Evolutionary conservation across 2,797 vertebrate species (phyloP).

Genomic region (Gobio occitaniae): DNA sequence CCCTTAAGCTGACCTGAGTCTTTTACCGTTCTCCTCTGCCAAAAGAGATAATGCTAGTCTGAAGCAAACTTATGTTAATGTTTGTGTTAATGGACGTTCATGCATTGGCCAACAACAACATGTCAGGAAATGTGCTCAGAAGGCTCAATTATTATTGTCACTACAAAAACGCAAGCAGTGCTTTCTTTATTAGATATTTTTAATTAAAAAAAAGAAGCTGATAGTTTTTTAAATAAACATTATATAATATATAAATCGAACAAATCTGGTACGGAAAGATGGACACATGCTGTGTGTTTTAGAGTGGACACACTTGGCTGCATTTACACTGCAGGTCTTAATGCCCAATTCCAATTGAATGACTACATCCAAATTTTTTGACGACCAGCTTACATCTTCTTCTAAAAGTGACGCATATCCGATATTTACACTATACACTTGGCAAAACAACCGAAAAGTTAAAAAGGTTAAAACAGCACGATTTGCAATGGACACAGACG

Average conservation of each 20-base stretch:
- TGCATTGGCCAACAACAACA: neutral
- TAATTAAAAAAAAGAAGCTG: neutral
- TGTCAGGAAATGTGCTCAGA: neutral
- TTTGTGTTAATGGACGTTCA: slow-evolving; percentile 11
- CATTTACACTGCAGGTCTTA: no score
- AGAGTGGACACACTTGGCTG: neutral
- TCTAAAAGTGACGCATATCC: neutral
- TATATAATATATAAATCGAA: neutral
- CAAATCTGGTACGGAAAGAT: neutral
- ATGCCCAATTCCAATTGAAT: no score
- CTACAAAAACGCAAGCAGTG: neutral
- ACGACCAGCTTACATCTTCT: neutral
- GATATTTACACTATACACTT: no score
- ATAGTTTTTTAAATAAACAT: neutral
- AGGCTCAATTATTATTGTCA: neutral
- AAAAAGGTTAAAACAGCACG: no score
- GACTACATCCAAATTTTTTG: neutral
- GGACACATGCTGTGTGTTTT: no score
- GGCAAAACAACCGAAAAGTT: no score
- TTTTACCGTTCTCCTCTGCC: slow-evolving; percentile 19
- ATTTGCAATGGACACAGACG: no score
- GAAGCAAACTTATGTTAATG: slow-evolving; percentile 22
- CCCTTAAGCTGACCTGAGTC: slow-evolving; percentile 15
- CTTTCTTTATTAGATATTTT: no score
- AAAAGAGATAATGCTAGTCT: slow-evolving; percentile 10